Conservation (phyloP, 1,140 invertebrate genomes). For the Pogonognathellus flavescens region DNA sequence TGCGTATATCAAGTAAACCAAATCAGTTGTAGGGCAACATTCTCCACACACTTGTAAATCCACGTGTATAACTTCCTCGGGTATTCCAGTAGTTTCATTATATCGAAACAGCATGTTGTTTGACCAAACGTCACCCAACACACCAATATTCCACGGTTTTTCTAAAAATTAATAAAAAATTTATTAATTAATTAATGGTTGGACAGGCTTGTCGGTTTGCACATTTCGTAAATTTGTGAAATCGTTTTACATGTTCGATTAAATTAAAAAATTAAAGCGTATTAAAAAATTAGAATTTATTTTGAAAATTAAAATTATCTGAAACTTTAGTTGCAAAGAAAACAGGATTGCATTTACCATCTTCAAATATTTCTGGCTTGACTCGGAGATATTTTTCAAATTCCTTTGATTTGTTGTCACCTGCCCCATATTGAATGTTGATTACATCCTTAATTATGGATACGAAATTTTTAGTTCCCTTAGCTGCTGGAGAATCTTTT, state of each 20-base stretch:
- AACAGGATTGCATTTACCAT: too few relatives aligned
- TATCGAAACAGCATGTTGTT: constrained; percentile 79
- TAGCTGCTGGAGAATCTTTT: not conserved
- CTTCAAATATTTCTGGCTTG: not conserved
- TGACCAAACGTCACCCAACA: constrained; percentile 81
- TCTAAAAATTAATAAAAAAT: not conserved
- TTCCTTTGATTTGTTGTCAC: not conserved
- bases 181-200: too few relatives aligned
- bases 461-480: not conserved
- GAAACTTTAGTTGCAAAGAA: too few relatives aligned
- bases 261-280: too few relatives aligned
- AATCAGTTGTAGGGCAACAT: constrained; percentile 75
- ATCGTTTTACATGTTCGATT: too few relatives aligned
- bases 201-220: too few relatives aligned
- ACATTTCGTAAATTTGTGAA: too few relatives aligned
- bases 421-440: not conserved
- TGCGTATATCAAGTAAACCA: constrained; percentile 76
- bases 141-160: constrained; percentile 71
- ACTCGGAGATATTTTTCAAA: not conserved
- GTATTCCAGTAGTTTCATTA: constrained; percentile 67
- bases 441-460: not conserved
- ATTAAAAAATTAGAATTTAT: too few relatives aligned
- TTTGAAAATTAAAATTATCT: too few relatives aligned
- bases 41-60: constrained; percentile 80
- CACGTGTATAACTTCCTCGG: constrained; percentile 75